A percentile compares a stretch with the other conserved stretches of the same genome.
Conservation (phyloP, 2,113 vertebrate species). For the Anguilla rostrata region DNA sequence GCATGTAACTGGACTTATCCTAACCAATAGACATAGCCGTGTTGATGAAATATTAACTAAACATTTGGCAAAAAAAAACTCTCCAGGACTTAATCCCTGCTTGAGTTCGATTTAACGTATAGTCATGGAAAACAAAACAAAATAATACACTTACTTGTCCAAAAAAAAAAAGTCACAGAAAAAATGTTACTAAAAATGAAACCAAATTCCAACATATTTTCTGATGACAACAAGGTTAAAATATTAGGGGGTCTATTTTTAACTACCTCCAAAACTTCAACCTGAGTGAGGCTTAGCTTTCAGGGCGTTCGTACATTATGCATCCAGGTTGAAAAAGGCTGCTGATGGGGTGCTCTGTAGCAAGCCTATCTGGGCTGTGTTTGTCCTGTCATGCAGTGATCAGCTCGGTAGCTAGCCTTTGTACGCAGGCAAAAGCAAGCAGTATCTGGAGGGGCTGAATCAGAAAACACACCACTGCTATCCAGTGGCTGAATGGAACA, state of each 20-base stretch:
- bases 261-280: neutral
- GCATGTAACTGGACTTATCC: neutral
- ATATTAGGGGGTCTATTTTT: neutral
- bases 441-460: too few species aligned
- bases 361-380: conserved; percentile 14
- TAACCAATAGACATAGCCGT: neutral
- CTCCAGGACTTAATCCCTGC: too few species aligned
- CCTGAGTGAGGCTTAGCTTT: neutral
- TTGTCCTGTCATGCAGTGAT: conserved; percentile 26
- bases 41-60: neutral
- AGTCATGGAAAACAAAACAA: too few species aligned
- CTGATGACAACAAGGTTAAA: neutral
- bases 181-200: neutral
- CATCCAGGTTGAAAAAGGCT: conserved; percentile 13
- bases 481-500: neutral
- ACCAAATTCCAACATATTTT: neutral
- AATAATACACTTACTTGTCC: too few species aligned
- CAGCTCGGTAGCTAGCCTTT: conserved; percentile 44
- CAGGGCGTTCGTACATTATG: conserved; percentile 29
- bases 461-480: neutral
- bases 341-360: conserved; percentile 12
- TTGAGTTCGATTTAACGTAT: too few species aligned
- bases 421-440: neutral
- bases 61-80: neutral
- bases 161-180: too few species aligned